Conservation (phyloP, 2,888 invertebrate species). For the Drosophila subsilvestris region DNA sequence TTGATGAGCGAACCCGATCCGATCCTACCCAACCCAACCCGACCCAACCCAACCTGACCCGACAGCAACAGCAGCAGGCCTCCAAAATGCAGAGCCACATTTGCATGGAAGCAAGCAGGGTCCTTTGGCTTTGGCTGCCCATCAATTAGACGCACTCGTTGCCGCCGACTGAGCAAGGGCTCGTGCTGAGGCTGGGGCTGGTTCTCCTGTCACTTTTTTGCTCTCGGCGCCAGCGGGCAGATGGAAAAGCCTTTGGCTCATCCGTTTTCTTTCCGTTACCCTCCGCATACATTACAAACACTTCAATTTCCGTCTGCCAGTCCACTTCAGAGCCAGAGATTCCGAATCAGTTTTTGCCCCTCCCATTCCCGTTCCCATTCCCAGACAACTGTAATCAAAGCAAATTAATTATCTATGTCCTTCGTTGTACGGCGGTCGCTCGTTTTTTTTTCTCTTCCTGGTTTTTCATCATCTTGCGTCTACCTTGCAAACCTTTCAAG, state of each 20-base stretch:
- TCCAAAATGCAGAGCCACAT: constrained; percentile 37
- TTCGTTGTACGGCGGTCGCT: constrained; percentile 22
- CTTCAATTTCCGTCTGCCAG: constrained; percentile 72
- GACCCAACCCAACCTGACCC: constrained; percentile 8
- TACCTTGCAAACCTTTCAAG: constrained; percentile 37
- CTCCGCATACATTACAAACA: constrained; percentile 63
- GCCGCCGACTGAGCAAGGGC: constrained; percentile 35
- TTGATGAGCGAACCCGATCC: constrained; percentile 61
- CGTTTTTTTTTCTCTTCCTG: constrained; percentile 24
- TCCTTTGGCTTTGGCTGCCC: constrained; percentile 57
- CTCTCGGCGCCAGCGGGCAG: constrained; percentile 39
- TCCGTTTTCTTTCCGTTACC: constrained; percentile 20
- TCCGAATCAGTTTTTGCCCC: constrained; percentile 15
- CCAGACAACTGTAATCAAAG: constrained; percentile 70
- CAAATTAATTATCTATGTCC: constrained; percentile 71
- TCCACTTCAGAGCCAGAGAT: constrained; percentile 24
- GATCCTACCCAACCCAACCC: constrained; percentile 20
- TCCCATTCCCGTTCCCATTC: constrained; percentile 4
- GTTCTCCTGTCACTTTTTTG: constrained; percentile 29
- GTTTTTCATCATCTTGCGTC: constrained; percentile 15
- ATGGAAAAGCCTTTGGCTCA: constrained; percentile 47
- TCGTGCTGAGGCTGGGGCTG: not conserved
- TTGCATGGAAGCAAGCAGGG: constrained; percentile 59
- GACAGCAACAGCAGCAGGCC: constrained; percentile 10
- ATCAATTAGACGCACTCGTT: constrained; percentile 64